Evolutionary conservation across 1,140 invertebrate species (phyloP).

Genomic region (Paramacrobiotus metropolitanus): DNA sequence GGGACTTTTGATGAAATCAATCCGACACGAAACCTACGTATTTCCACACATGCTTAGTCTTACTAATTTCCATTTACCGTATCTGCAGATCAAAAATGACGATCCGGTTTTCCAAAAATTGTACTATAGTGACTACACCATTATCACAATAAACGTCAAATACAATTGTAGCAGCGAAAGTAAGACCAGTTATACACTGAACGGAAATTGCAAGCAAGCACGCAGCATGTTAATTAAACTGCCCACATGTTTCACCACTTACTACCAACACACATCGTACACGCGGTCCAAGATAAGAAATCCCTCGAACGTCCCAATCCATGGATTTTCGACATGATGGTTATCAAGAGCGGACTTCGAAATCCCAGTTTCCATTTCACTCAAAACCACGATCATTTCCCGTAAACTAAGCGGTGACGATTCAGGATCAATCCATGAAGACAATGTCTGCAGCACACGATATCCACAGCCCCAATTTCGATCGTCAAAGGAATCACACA

Average conservation of each 20-base stretch:
- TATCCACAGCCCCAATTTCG: background rate
- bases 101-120: too few species aligned
- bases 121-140: too few species aligned
- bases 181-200: background rate
- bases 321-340: background rate
- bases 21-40: background rate
- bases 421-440: background rate
- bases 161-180: too few species aligned
- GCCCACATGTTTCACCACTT: too few species aligned
- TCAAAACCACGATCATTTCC: background rate
- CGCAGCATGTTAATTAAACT: background rate
- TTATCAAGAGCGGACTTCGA: background rate
- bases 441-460: background rate
- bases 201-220: background rate
- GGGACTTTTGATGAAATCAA: background rate
- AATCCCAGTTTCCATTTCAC: background rate
- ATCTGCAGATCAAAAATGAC: too few species aligned
- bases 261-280: constrained; percentile 2
- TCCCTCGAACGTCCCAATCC: background rate
- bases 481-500: background rate
- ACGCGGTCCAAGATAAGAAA: background rate
- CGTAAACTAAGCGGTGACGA: background rate
- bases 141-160: too few species aligned
- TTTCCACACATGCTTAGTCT: too few species aligned
- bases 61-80: too few species aligned